Conservation (phyloP, 2,797 vertebrate genomes). For the Macrochelys suwanniensis region DNA sequence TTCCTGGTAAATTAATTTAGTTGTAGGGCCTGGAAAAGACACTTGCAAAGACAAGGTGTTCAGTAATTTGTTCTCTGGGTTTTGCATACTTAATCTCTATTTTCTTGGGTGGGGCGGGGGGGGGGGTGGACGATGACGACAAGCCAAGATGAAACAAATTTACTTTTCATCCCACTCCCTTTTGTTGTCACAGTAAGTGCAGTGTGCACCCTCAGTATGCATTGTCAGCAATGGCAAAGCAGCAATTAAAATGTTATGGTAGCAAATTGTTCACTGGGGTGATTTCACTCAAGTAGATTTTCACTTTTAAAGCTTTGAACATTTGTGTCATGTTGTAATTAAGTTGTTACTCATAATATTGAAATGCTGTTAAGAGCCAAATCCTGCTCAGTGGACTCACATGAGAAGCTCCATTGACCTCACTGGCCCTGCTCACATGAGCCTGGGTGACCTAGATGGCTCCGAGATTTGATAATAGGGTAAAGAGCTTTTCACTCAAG, state of each 20-base stretch:
- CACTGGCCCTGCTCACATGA: background rate
- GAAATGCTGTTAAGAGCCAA: background rate
- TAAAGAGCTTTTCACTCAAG: background rate
- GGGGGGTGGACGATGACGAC: background rate
- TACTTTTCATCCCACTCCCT: background rate
- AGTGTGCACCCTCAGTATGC: background rate
- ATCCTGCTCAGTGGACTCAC: background rate
- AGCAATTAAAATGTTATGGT: background rate
- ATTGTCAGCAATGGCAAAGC: conserved; percentile 20
- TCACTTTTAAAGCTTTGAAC: background rate
- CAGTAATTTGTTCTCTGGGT: background rate
- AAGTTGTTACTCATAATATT: background rate
- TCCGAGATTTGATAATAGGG: background rate
- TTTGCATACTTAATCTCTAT: background rate
- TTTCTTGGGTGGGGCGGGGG: conserved; percentile 43
- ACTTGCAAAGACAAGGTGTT: conserved; percentile 8
- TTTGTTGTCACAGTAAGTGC: background rate
- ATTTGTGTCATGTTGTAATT: background rate
- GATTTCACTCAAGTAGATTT: background rate
- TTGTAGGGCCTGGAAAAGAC: conserved; percentile 35
- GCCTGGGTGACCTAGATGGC: background rate
- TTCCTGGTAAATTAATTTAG: conserved; percentile 18
- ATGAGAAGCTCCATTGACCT: background rate
- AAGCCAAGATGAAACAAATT: conserved; percentile 12
- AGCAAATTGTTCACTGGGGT: conserved; percentile 9